These are phyloP conservation scores for Sipha maydis DNA, from an alignment of 2,888 invertebrate species.

Conservation along the genomic window DNA sequence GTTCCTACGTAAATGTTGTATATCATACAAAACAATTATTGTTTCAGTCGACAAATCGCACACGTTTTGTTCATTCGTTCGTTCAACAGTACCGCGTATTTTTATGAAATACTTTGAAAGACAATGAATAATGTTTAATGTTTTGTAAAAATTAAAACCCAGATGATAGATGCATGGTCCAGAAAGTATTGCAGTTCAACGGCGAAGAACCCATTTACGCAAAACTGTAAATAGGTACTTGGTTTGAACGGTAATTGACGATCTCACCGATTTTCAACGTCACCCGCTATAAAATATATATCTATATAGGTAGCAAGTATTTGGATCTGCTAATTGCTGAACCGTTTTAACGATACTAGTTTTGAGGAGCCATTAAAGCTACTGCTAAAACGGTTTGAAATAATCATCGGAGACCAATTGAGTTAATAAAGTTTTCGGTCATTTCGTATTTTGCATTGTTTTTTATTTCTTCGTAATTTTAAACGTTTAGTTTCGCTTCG, in stretches of 20 bases:
- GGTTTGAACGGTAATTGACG: background rate
- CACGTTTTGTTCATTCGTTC: too few species aligned
- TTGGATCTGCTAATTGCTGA: background rate
- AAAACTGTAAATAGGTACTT: background rate
- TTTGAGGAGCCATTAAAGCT: background rate
- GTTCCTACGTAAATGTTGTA: too few species aligned
- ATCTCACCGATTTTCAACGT: background rate
- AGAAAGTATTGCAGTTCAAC: too few species aligned
- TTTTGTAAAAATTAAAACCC: too few species aligned
- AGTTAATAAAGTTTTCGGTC: background rate
- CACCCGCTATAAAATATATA: background rate
- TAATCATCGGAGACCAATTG: background rate
- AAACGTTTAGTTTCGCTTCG: slow-evolving; percentile 14
- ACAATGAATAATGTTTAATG: too few species aligned
- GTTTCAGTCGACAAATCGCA: too few species aligned
- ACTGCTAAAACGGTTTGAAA: background rate
- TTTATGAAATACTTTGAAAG: too few species aligned
- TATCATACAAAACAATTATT: too few species aligned
- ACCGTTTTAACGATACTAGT: background rate
- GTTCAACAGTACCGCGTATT: too few species aligned
- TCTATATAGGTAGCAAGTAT: background rate
- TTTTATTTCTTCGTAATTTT: background rate
- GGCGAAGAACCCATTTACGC: background rate
- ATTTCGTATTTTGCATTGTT: background rate
- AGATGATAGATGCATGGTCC: too few species aligned